Evolutionary conservation across 2,113 vertebrate species (phyloP), one percentile per base, ranked within the genome.

Genomic region (Engraulis encrasicolus): DNA sequence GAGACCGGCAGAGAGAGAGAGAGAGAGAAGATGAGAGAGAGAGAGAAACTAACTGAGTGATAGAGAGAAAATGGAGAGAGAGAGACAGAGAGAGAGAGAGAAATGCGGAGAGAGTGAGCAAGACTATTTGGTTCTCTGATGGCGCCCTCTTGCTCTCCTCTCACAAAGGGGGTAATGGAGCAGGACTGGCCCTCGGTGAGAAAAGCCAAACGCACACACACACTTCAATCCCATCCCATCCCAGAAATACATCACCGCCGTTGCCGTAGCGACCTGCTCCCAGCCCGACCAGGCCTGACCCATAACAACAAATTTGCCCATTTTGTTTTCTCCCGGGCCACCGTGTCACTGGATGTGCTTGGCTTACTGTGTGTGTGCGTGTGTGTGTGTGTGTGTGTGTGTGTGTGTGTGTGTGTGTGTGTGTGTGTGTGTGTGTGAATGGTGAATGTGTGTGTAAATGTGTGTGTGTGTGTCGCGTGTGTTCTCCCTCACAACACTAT

Each of bases 121-220:
- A n/a, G n/a, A n/a, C 86, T 90, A 90, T 87, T 86, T 87, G 85
- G 78, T 88, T 86, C 86, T 88, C 87, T 90, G 85, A 91, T 87
- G 86, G 91, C 87, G 85, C 87, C 90, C 91, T 86, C 78, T 40
- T 80, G 79, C n/a, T n/a, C n/a, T n/a, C 78, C 85, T 40, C 78
- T 85, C 74, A 90, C 91, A 93, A 91, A 90, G 81, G 90, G 81
- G 71, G 91, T 90, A 92, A 93, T 91, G 90, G 90, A 91, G 90
- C 87, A 85, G 88, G 77, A 84, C 88, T 82, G 80, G 81, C 85
- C 85, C 83, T 84, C 40, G 90, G 83, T 89, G 89, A 91, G 91
- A 92, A 92, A 90, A 83, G 90, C 81, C 84, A 89, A 89, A 85
- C 66, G n/a, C n/a, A n/a, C n/a, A n/a, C n/a, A n/a, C n/a, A n/a